Base-by-base conservation (phyloP, 2,888 invertebrate genomes). In the Trissolcus japonicus region DNA sequence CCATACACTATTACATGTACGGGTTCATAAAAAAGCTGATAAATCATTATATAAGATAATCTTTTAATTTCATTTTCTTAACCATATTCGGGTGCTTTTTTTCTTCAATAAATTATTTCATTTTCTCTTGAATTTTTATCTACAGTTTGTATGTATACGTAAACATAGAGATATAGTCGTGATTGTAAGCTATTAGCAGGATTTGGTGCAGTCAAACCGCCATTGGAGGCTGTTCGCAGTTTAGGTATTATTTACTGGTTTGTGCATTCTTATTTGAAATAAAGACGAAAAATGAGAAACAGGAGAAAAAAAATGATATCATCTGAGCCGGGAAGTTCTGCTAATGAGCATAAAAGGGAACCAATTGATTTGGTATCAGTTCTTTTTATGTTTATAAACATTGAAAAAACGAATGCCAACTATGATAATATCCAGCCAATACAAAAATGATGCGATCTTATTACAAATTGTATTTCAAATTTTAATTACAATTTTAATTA, bases 131-230 rank as follows among this genome's bases (percentile, higher is more conserved):
- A 59, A 43, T 40, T 40, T 19, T 50, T 53, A 35, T 67, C 41
- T 56, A 46, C 48, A 29, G 21, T 50, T 53, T 17, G 13, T 59
- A n/a, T 59, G 50, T 57, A 59, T 17, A 50, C 51, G 50, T 6
- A 67, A 43, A 67, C 14, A n/a, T 14, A 35, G 35, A 35, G 9
- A 46, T 59, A 59, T 59, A 67, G 67, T 59, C 19, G 51, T 67
- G 59, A 41, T 21, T 51, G 25, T 41, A 17, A 67, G 57, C 51
- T 67, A 53, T 57, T 67, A 67, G 41, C 43, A 67, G 40, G 41
- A 56, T 50, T 59, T 35, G 67, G 53, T 57, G 56, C 40, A 67
- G 67, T 67, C 59, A 59, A 53, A 51, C 29, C 53, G 57, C 66
- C 16, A 59, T 53, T 51, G 50, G 21, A 57, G 40, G 50, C 40